phyloP scores from a whole-genome alignment of 2,113 vertebrate species.

The Struthio camelus region DNA sequence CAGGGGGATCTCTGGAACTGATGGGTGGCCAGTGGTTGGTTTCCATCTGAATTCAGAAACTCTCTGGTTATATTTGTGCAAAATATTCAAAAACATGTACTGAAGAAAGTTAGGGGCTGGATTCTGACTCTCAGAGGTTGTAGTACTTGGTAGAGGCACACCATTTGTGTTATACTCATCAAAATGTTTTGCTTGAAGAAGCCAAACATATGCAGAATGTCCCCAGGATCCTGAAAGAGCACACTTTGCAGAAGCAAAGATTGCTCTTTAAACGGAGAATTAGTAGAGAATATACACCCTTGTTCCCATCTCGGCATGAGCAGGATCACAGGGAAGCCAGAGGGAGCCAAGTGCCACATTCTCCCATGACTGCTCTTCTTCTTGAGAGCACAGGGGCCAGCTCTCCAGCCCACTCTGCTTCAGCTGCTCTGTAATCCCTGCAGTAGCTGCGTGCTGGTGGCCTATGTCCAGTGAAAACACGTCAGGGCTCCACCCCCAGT shows the following conservation, averaged over 20 bases:
- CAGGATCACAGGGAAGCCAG: not conserved
- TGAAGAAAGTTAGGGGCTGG: not conserved
- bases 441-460: not conserved
- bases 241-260: not conserved
- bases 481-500: not conserved
- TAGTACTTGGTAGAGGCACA: not conserved
- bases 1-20: not conserved
- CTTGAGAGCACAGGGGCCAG: not conserved
- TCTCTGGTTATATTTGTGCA: rapidly evolving
- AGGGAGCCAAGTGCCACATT: not conserved
- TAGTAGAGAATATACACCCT: not conserved
- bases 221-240: not conserved
- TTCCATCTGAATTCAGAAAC: not conserved
- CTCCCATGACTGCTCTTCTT: not conserved
- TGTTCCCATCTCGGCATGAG: not conserved
- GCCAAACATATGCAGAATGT: not conserved
- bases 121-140: not conserved
- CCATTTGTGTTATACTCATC: not conserved
- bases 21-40: not conserved
- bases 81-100: not conserved
- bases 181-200: slow-evolving; percentile 3
- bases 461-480: not conserved
- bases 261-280: not conserved
- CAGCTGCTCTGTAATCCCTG: not conserved
- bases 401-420: not conserved